Percentiles rank a stretch among this genome's conserved stretches.
These are phyloP conservation scores for Semotilus atromaculatus DNA, from an alignment of 2,797 vertebrate genomes.

Conservation along the genomic window DNA sequence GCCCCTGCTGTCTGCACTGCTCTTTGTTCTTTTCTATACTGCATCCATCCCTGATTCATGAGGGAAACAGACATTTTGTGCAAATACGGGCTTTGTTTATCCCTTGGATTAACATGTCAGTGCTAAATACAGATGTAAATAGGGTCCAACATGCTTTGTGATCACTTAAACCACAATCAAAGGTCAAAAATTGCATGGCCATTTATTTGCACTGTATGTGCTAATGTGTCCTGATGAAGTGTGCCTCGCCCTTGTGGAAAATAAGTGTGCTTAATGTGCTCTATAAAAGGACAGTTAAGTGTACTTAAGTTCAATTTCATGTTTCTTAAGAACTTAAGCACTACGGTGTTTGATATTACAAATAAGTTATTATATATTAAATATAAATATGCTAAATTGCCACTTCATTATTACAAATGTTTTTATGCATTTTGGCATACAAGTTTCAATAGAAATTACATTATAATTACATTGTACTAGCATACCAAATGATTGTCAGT, in stretches of 20 bases:
- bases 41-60: neutral
- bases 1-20: neutral
- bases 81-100: neutral
- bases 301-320: too few relatives aligned
- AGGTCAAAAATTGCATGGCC: neutral
- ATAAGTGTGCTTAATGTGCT: neutral
- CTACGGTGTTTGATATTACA: too few relatives aligned
- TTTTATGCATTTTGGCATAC: too few relatives aligned
- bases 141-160: neutral
- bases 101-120: neutral
- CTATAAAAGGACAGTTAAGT: too few relatives aligned
- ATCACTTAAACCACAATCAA: neutral
- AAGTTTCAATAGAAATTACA: too few relatives aligned
- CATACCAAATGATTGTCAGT: too few relatives aligned
- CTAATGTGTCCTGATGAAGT: neutral
- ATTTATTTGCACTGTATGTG: neutral
- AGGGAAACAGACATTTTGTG: neutral
- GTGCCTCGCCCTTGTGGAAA: neutral
- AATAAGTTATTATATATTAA: too few relatives aligned
- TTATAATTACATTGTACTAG: too few relatives aligned
- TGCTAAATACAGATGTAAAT: neutral
- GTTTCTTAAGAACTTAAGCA: too few relatives aligned
- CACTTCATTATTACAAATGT: too few relatives aligned
- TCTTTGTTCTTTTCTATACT: conserved; percentile 21
- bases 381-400: too few relatives aligned